Conservation (phyloP, 2,113 vertebrate genomes). For the Cyanoramphus novaezelandiae region DNA sequence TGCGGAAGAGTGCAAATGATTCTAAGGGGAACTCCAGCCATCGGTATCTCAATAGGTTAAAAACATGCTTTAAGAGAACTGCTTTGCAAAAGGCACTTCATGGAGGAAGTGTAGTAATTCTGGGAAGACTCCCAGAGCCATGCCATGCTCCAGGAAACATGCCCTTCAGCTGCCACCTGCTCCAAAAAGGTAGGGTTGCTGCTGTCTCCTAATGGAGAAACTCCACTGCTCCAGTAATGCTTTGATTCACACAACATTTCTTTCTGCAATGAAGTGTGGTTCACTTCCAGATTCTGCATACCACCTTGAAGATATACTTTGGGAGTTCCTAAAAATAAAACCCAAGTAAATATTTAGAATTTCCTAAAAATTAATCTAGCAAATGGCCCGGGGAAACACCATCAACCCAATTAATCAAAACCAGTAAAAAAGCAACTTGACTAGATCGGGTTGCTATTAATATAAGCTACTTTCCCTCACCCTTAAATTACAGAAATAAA, state of each 20-base stretch:
- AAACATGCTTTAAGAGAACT: not conserved
- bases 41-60: not conserved
- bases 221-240: not conserved
- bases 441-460: not conserved
- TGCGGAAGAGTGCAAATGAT: not conserved
- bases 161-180: not conserved
- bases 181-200: not conserved
- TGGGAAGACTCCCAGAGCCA: not conserved
- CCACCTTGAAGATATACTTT: not conserved
- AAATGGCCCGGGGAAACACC: not conserved
- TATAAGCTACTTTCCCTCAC: not conserved
- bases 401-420: not conserved
- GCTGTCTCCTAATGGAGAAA: not conserved
- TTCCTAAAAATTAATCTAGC: not conserved
- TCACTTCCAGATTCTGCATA: not conserved
- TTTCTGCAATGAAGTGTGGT: not conserved
- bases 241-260: not conserved
- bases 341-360: not conserved
- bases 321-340: not conserved
- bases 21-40: not conserved
- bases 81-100: not conserved
- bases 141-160: not conserved
- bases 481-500: constrained; percentile 42
- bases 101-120: not conserved
- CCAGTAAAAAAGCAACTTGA: not conserved